Conservation (phyloP, 2,797 vertebrate genomes). For the Bradypodion ventrale region DNA sequence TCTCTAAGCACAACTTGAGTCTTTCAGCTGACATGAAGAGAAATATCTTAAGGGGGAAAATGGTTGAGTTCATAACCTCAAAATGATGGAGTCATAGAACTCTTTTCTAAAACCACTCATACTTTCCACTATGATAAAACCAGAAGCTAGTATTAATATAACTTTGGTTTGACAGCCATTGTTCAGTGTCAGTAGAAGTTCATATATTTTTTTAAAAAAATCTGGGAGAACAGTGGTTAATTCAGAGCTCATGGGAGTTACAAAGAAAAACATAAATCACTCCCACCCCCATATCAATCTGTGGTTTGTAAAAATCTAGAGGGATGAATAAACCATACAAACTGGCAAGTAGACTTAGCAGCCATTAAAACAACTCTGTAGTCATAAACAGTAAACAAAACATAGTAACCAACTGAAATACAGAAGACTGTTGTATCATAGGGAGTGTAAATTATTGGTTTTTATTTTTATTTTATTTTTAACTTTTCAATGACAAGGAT, state of each 20-base stretch:
- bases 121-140: conserved; percentile 84
- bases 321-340: conserved; percentile 74
- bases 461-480: conserved; percentile 33
- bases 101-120: conserved; percentile 73
- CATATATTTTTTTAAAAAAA: no score
- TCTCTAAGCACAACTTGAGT: conserved; percentile 68
- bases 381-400: conserved; percentile 84
- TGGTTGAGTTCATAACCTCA: conserved; percentile 75
- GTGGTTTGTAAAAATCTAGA: conserved; percentile 73
- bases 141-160: conserved; percentile 73
- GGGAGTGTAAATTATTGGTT: conserved; percentile 77
- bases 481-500: conserved; percentile 76
- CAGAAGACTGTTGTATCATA: conserved; percentile 72
- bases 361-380: conserved; percentile 73
- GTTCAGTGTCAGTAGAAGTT: conserved; percentile 62
- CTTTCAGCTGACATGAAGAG: conserved; percentile 69
- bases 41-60: conserved; percentile 65
- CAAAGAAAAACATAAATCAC: conserved; percentile 63
- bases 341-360: conserved; percentile 67
- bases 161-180: conserved; percentile 71
- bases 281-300: conserved; percentile 66
- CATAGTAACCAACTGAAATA: conserved; percentile 77
- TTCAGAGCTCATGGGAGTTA: conserved; percentile 69
- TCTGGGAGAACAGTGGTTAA: conserved; percentile 71
- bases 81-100: conserved; percentile 71